These are phyloP conservation scores for Lates japonicus DNA, from an alignment of 2,797 vertebrate genomes.

Conservation along the genomic window DNA sequence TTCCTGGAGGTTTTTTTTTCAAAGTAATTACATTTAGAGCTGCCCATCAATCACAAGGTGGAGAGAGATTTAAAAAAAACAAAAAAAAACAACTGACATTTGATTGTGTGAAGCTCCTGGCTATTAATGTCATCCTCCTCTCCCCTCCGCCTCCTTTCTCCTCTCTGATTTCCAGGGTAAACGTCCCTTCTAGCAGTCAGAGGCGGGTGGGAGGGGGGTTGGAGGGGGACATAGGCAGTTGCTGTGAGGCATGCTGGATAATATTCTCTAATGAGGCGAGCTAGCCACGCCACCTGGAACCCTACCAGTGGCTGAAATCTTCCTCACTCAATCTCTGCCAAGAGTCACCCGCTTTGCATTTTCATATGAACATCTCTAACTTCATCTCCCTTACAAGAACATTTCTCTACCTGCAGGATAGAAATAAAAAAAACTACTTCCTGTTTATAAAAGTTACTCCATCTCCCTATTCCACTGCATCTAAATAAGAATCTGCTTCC, in stretches of 20 bases:
- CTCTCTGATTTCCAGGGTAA: conserved; percentile 72
- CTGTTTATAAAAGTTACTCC: conserved; percentile 36
- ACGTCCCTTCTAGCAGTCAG: conserved; percentile 68
- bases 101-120: conserved; percentile 64
- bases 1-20: conserved; percentile 61
- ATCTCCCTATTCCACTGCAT: conserved; percentile 29
- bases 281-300: conserved; percentile 73
- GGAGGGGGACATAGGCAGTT: conserved; percentile 54
- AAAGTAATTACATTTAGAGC: conserved; percentile 72
- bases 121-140: conserved; percentile 55
- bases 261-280: conserved; percentile 84
- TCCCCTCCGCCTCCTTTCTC: conserved; percentile 6
- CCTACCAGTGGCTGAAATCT: conserved; percentile 65
- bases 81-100: conserved; percentile 57
- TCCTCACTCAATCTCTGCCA: conserved; percentile 62
- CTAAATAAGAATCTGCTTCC: conserved; percentile 44
- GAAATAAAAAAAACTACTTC: conserved; percentile 1
- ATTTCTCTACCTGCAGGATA: conserved; percentile 31
- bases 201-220: conserved; percentile 26
- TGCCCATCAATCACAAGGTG: conserved; percentile 72
- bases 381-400: conserved; percentile 32
- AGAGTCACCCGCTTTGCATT: conserved; percentile 57
- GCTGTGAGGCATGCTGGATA: conserved; percentile 77
- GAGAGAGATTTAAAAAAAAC: conserved; percentile 17
- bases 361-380: conserved; percentile 53